Conservation (phyloP, 2,797 vertebrate genomes). For the Cynodonichthys magdalenae region DNA sequence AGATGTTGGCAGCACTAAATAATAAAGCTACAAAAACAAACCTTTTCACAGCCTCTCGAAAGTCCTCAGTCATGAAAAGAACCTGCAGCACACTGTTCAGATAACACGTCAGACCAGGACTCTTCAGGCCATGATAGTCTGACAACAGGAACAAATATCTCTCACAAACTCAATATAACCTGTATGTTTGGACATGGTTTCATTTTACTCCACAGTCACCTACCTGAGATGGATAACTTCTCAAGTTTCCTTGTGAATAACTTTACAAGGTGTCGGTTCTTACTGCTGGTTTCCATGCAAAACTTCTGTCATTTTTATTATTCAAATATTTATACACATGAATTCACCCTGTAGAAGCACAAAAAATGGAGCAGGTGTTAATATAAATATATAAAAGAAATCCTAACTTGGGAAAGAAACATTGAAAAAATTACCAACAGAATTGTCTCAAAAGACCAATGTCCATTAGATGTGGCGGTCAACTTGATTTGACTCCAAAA, state of each 20-base stretch:
- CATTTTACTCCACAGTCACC: neutral
- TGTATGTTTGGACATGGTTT: no score
- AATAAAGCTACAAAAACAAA: rapidly evolving
- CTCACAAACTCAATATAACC: neutral
- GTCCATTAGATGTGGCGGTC: no score
- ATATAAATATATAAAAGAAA: neutral
- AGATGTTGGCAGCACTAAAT: no score
- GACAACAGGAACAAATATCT: rapidly evolving
- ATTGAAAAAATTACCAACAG: neutral
- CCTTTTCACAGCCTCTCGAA: conserved; percentile 64
- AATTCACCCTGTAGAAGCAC: conserved; percentile 11
- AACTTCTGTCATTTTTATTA: conserved; percentile 9
- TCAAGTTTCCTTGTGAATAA: conserved; percentile 28
- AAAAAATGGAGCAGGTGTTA: neutral
- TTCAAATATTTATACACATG: neutral
- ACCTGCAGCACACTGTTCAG: conserved; percentile 78
- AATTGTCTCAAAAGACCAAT: no score
- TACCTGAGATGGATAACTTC: conserved; percentile 40
- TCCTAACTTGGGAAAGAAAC: neutral
- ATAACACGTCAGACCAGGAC: conserved; percentile 79
- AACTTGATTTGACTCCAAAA: no score
- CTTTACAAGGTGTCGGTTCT: conserved; percentile 14
- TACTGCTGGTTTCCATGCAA: neutral
- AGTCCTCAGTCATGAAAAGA: conserved; percentile 77
- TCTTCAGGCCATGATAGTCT: conserved; percentile 71